These are phyloP conservation scores for Chamaea fasciata DNA, from an alignment of 2,113 vertebrate genomes.

Conservation along the genomic window DNA sequence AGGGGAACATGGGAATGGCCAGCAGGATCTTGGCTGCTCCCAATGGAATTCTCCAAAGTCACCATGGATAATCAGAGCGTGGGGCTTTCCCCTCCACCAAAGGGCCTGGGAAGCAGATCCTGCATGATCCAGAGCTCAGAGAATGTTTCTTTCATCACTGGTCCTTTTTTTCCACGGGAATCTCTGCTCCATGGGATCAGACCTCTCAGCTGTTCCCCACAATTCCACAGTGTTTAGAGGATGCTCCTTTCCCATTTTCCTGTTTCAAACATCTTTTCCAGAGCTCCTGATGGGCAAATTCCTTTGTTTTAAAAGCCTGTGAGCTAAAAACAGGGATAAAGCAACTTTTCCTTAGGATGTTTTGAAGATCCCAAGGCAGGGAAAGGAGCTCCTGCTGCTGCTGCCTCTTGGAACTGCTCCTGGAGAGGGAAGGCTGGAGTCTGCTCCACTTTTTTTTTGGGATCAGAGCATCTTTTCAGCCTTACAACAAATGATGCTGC, in stretches of 20 bases:
- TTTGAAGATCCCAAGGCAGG: not conserved
- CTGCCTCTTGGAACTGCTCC: not conserved
- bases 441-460: not conserved
- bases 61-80: not conserved
- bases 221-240: not conserved
- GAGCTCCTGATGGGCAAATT: not conserved
- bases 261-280: not conserved
- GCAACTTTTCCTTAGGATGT: not conserved
- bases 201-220: not conserved
- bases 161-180: not conserved
- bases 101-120: not conserved
- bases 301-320: not conserved
- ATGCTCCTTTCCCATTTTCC: not conserved
- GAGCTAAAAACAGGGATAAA: not conserved
- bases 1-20: not conserved
- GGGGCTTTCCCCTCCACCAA: not conserved
- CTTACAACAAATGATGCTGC: not conserved
- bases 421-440: not conserved
- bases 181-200: not conserved
- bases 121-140: not conserved
- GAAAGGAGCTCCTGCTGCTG: not conserved
- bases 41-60: not conserved
- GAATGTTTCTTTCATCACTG: not conserved
- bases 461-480: not conserved
- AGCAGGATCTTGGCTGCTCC: not conserved